Conservation (phyloP, 2,888 invertebrate genomes). For the Sipha maydis region DNA sequence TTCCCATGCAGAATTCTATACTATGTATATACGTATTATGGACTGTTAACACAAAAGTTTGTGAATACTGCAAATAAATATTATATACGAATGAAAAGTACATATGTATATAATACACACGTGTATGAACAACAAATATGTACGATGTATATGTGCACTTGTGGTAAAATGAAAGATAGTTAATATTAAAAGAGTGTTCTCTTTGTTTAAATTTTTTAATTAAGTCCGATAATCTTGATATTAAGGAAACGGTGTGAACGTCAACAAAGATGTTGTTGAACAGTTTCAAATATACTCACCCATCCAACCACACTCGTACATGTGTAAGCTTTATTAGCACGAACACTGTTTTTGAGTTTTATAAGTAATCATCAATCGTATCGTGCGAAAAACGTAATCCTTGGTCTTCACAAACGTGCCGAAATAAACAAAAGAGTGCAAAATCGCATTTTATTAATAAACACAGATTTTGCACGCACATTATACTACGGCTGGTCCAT, state of each 20-base stretch:
- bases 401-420: not conserved
- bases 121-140: not conserved
- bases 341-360: not conserved
- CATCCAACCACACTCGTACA: not conserved
- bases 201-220: too few species aligned
- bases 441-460: not conserved
- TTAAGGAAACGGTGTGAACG: slow-evolving; percentile 2
- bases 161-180: too few species aligned
- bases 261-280: not conserved
- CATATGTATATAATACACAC: not conserved
- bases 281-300: not conserved
- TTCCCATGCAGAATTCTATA: too few species aligned
- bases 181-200: too few species aligned
- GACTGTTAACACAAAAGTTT: not conserved
- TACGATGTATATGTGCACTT: not conserved
- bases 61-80: too few species aligned
- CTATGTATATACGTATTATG: not conserved
- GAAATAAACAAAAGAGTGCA: not conserved
- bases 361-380: not conserved
- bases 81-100: too few species aligned
- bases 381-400: not conserved
- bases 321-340: not conserved
- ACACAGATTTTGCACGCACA: not conserved
- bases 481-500: not conserved
- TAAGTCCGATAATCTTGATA: not conserved